Percentiles rank a stretch among this genome's conserved stretches.
Evolutionary conservation across 2,888 invertebrate genomes (phyloP).

Genomic region (Noctuana brunneofusca): DNA sequence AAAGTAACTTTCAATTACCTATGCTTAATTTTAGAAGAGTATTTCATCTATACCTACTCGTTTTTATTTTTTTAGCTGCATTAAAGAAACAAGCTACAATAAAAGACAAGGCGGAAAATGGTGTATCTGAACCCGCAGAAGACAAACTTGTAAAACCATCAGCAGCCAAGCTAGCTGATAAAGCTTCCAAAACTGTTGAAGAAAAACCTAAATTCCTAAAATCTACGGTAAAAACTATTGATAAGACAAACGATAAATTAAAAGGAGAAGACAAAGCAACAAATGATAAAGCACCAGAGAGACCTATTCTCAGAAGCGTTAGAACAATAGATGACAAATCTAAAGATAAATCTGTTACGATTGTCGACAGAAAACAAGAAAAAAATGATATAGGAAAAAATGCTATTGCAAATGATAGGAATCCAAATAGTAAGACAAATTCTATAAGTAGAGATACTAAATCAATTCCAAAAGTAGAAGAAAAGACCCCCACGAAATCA

Average conservation of each 20-base stretch:
- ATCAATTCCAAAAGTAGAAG: conserved; percentile 33
- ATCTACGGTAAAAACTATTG: conserved; percentile 51
- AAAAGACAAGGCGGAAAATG: conserved; percentile 71
- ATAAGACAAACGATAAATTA: conserved; percentile 43
- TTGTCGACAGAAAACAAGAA: conserved; percentile 67
- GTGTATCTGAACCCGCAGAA: conserved; percentile 61
- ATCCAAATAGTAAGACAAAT: conserved; percentile 53
- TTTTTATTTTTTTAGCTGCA: conserved; percentile 59
- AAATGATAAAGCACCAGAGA: conserved; percentile 59
- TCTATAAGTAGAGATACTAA: conserved; percentile 37
- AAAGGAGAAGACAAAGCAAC: conserved; percentile 55
- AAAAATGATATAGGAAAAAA: conserved; percentile 45
- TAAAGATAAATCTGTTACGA: conserved; percentile 74
- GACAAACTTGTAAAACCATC: conserved; percentile 74
- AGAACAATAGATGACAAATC: conserved; percentile 73
- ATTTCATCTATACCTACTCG: no score
- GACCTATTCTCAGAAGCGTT: conserved; percentile 63
- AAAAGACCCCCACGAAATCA: conserved; percentile 18
- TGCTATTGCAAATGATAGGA: conserved; percentile 45
- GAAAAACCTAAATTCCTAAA: conserved; percentile 69
- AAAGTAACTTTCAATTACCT: no score
- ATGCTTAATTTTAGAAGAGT: no score
- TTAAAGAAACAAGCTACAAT: conserved; percentile 76
- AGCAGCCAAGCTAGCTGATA: conserved; percentile 66
- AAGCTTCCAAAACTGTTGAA: conserved; percentile 56